Evolutionary conservation across 1,140 invertebrate genomes (phyloP), one percentile per base, ranked within the genome.

Genomic region (Adoxophyes honmai): DNA sequence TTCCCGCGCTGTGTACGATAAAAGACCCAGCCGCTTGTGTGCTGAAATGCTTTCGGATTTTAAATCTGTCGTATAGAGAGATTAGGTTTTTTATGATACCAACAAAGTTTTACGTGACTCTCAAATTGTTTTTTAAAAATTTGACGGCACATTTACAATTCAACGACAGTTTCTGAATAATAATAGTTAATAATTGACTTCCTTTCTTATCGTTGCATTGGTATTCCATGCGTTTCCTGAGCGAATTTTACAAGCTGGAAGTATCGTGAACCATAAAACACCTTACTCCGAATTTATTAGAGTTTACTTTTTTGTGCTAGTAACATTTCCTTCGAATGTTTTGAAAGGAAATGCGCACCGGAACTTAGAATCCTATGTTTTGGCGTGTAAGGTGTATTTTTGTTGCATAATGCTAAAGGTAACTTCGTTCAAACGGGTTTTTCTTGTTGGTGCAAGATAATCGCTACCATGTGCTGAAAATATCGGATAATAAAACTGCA

Each of bases 151-250:
- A 28, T 28, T 28, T 28, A 3, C 21, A 28, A 28, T 28, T 28
- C 21, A 2, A 28, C 21, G 21, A 28, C 21, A 28, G 21, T 28
- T 28, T 28, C 21, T 28, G 39, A 44, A 44, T 44, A 44, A 44
- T 44, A 18, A 44, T 44, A 44, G 39, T 44, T 44, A 44, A 44
- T 44, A 44, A 44, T 16, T 18, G 39, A 44, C 39, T 44, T 44
- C 39, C 39, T 28, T 44, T 44, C 39, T 44, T 44, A 44, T 44
- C 39, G 39, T 0, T 44, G 39, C 39, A 44, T 44, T 44, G 39
- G 39, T 16, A 44, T 44, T 44, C 39, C 39, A 44, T 44, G 39
- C 39, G 18, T 44, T 44, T 44, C 39, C 39, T 44, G 39, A 44
- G 18, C 16, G 4, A 44, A 18, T 44, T 21, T 16, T 44, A 13